Base-by-base conservation (phyloP, 1,140 invertebrate species). In the Stegodyphus mimosarum region DNA sequence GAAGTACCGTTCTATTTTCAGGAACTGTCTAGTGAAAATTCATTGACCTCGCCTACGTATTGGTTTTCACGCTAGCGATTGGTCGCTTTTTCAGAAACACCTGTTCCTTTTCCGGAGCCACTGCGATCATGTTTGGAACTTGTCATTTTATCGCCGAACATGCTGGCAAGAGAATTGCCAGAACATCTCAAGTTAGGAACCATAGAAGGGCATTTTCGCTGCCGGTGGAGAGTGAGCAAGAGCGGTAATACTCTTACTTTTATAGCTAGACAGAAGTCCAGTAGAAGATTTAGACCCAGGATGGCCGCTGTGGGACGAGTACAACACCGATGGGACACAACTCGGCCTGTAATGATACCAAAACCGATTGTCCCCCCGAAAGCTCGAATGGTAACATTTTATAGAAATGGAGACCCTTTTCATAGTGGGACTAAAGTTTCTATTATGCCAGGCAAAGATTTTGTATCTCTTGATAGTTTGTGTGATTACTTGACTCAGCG, bases 381-480 rank as follows among this genome's bases (percentile, higher is more conserved):
- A 87, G 96, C 96, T 0, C 92, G 88, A 75, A 91, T 96, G 48
- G 95, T 98, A 60, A 94, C 95, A 1, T 98, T 98, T 90, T 98
- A 95, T 90, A 94, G 95, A 89, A 99, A 98, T 93, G 97, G 97
- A 6, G 96, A 98, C 90, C 95, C 95, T 0, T 96, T 97, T 89
- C 96, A 95, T 90, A 95, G 95, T 64, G 96, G 96, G 0, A 93
- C 97, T 18, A 95, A 96, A 90, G 95, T 96, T 89, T 94, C 96
- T 64, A 97, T 98, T 89, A 95, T 95, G 87, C 95, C 95, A 6
- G 95, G 95, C 2, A 92, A 95, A 83, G 96, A 97, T 89, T 95
- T 98, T 87, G 93, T 93, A n/a, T 95, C 94, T 10, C 90, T 98
- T 91, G 96, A 98, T 88, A 94, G 94, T 7, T 92, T 99, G 6